Conservation (phyloP, 2,888 invertebrate species). For the Drosophila anomalata region DNA sequence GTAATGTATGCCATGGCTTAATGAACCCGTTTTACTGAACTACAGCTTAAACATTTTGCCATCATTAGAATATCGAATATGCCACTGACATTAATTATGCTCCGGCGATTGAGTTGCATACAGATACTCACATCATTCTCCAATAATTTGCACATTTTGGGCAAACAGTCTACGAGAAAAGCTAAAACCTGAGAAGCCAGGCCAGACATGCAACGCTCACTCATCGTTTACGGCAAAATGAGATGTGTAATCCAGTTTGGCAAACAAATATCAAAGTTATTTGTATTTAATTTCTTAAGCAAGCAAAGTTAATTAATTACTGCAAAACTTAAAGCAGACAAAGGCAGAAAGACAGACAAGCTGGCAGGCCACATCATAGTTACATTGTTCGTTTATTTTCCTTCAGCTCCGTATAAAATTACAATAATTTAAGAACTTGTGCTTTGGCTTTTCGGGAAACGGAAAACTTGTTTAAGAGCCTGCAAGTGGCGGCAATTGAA, state of each 20-base stretch:
- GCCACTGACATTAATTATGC: constrained; percentile 23
- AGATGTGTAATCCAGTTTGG: constrained; percentile 67
- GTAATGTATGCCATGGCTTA: background rate
- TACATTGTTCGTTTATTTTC: background rate
- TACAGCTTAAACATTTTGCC: constrained; percentile 14
- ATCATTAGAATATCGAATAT: constrained; percentile 26
- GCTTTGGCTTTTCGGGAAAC: constrained; percentile 39
- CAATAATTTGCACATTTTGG: constrained; percentile 7
- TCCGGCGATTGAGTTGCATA: constrained; percentile 4
- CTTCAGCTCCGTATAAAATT: constrained; percentile 46
- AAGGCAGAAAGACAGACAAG: background rate
- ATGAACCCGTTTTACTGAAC: background rate
- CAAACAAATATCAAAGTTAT: constrained; percentile 75
- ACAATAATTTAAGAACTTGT: constrained; percentile 72
- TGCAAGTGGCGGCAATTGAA: constrained; percentile 14
- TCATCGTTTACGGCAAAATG: constrained; percentile 54
- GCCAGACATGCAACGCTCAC: constrained; percentile 9
- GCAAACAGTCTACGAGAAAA: constrained; percentile 16
- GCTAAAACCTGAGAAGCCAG: constrained; percentile 5
- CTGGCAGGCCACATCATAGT: constrained; percentile 17
- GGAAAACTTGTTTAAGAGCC: constrained; percentile 42
- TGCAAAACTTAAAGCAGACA: constrained; percentile 51
- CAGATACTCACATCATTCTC: background rate
- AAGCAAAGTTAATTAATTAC: constrained; percentile 78
- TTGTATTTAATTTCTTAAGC: constrained; percentile 74